Conservation (phyloP, 2,888 invertebrate species). For the Glaucopsyche alexis region DNA sequence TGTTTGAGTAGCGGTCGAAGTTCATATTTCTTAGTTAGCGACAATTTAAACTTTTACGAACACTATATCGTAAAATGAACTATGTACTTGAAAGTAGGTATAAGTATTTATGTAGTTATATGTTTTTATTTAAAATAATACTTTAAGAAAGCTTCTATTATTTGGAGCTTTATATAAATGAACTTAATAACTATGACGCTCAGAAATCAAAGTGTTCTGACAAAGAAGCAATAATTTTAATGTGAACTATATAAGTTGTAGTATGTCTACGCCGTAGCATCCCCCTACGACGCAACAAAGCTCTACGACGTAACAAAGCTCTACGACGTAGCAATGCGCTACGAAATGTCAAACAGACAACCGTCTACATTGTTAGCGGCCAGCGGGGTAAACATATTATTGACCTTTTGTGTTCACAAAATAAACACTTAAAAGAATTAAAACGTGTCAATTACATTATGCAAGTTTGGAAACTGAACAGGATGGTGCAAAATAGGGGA, state of each 20-base stretch:
- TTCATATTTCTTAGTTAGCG: conserved; percentile 8
- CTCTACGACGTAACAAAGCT: not conserved
- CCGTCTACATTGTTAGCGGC: conserved; percentile 5
- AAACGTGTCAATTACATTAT: not conserved
- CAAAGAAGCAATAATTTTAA: not conserved
- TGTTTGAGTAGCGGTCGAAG: not conserved
- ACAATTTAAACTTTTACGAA: not conserved
- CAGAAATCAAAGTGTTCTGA: no score
- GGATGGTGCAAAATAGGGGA: no score
- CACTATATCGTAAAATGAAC: not conserved
- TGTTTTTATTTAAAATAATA: not conserved
- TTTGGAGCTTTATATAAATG: not conserved
- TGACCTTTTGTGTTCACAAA: not conserved
- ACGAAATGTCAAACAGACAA: not conserved
- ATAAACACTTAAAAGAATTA: conserved; percentile 1
- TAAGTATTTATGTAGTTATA: no score
- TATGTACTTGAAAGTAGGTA: not conserved
- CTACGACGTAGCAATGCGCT: not conserved
- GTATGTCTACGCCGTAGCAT: not conserved
- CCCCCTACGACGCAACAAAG: not conserved
- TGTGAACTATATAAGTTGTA: not conserved
- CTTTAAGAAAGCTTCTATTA: not conserved
- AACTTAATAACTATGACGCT: no score
- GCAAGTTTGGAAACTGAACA: no score
- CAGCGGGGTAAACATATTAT: not conserved